These are phyloP conservation scores for Oppia nitens DNA, from an alignment of 1,140 invertebrate species.

Conservation along the genomic window DNA sequence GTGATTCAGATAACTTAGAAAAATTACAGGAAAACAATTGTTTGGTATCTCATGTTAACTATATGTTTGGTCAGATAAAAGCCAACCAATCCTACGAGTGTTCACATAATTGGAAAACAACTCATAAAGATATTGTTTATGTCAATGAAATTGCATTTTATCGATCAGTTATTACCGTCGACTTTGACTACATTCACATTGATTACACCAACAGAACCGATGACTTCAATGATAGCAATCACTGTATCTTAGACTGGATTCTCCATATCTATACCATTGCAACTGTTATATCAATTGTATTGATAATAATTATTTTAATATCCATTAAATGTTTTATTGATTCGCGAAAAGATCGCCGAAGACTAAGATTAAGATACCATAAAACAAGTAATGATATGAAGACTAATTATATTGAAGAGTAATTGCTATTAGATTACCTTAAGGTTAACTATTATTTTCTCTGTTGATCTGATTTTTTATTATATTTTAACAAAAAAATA, in stretches of 20 bases:
- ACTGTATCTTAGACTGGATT: neutral
- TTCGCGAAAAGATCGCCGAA: too few relatives aligned
- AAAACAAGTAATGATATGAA: too few relatives aligned
- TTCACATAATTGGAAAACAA: neutral
- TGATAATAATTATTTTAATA: neutral
- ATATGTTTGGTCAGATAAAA: neutral
- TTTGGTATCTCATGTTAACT: neutral
- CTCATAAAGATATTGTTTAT: neutral
- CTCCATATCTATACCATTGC: neutral
- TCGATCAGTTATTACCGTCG: neutral
- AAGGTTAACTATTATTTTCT: too few relatives aligned
- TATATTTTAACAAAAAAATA: too few relatives aligned
- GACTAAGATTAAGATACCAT: too few relatives aligned
- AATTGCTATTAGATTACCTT: too few relatives aligned
- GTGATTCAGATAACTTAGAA: too few relatives aligned
- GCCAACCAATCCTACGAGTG: neutral
- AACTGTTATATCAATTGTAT: neutral
- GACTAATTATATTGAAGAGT: too few relatives aligned
- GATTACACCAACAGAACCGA: neutral
- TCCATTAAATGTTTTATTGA: neutral
- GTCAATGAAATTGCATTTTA: neutral
- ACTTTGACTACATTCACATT: neutral
- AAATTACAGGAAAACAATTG: too few relatives aligned
- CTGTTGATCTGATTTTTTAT: too few relatives aligned
- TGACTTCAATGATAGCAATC: neutral